phyloP scores from a whole-genome alignment of 2,797 vertebrate genomes.

The Threskiornis aethiopicus region DNA sequence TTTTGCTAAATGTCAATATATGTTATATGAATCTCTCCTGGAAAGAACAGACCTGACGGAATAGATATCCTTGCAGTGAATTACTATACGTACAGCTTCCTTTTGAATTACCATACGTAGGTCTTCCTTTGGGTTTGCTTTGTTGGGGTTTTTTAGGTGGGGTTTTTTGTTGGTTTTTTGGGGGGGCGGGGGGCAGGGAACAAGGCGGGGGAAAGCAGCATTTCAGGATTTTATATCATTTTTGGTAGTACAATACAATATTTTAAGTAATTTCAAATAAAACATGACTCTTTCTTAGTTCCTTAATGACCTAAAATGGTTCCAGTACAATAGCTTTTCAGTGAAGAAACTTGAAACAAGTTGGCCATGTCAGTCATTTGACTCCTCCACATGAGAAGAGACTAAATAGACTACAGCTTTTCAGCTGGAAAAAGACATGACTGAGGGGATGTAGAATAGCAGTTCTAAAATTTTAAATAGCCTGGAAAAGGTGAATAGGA shows the following conservation, averaged over 20 bases:
- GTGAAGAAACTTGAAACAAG: not conserved
- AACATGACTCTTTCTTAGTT: not conserved
- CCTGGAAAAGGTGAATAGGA: constrained; percentile 16
- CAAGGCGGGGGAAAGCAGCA: rapidly evolving
- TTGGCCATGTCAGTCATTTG: not conserved
- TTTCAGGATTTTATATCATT: not conserved
- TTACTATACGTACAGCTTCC: rapidly evolving
- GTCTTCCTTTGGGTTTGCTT: not conserved
- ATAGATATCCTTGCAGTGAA: not conserved
- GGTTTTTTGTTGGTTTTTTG: no score
- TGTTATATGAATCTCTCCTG: not conserved
- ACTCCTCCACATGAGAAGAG: not conserved
- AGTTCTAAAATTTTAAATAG: constrained; percentile 27
- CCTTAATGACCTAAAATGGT: not conserved
- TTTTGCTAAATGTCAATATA: not conserved
- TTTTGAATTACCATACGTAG: not conserved
- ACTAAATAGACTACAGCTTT: not conserved
- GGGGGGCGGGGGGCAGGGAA: no score
- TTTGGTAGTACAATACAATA: not conserved
- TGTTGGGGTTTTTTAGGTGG: not conserved
- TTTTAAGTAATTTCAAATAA: not conserved
- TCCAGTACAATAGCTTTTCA: not conserved
- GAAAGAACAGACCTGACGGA: not conserved
- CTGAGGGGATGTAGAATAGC: not conserved
- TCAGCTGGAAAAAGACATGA: not conserved